Base-by-base conservation (phyloP, 2,113 vertebrate species). In the Riparia riparia region DNA sequence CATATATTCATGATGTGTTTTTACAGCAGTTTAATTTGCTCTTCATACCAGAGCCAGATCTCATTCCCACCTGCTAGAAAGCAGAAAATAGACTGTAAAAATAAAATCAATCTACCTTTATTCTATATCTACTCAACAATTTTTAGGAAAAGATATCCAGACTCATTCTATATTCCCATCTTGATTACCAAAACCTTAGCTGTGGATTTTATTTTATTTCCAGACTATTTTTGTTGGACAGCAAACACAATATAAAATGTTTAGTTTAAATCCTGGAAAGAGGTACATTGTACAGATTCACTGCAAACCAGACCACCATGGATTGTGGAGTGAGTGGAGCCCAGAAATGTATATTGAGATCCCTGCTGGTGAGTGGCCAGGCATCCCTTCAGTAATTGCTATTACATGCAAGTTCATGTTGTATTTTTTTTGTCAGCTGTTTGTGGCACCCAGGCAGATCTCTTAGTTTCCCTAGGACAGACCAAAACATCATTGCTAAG, bases 201-300 rank as follows among this genome's bases (percentile, higher is more conserved):
- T 77, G 24, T 61, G 58, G 45, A 49, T 77, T 93, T 71, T 91
- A 82, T 64, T 96, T 95, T 21, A 58, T 73, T 96, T 97, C 22
- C 95, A 99, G 99, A 97, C 78, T 80, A 97, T 99, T 90, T 97
- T 97, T 93, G 98, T 98, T 39, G 99, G 98, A 21, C 98, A 98
- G 80, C 98, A 99, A 97, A 99, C 98, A 93, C 97, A 98, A 45
- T 98, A 98, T 83, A 99, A 99, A 58, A 89, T 99, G 76, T 98
- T 98, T 94, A 98, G 98, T 89, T 98, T 99, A 93, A 97, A 97
- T 86, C 98, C 99, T 16, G 98, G 98, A 72, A 98, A 98, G 58
- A 98, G 96, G 56, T 99, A 99, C 51, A 69, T 98, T 37, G 96
- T 99, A 37, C 98, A 99, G 93, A 98, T 99, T 92, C 99, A 98